These are phyloP conservation scores for Calidris pygmaea DNA, from an alignment of 2,113 vertebrate genomes.

Conservation along the genomic window DNA sequence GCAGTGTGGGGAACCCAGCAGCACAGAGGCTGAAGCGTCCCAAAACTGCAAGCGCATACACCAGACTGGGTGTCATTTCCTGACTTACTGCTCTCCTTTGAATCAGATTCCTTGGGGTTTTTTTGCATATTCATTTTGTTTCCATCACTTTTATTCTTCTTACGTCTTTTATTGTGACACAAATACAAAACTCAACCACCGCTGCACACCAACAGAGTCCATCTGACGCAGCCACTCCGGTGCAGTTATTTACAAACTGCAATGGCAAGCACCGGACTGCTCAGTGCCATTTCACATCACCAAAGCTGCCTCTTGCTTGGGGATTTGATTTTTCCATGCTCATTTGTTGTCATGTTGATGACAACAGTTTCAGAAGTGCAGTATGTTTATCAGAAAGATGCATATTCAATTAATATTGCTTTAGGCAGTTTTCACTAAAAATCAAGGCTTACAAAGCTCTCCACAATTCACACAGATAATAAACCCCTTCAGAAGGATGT, in stretches of 20 bases:
- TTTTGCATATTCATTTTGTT: neutral
- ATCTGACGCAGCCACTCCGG: neutral
- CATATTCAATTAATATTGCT: slow-evolving; percentile 71
- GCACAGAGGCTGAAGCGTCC: neutral
- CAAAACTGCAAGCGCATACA: neutral
- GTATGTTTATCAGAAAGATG: slow-evolving; percentile 66
- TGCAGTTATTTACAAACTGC: slow-evolving; percentile 7
- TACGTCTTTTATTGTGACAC: neutral
- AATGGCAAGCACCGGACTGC: neutral
- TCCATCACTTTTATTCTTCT: neutral
- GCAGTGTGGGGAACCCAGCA: neutral
- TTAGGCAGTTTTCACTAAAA: slow-evolving; percentile 62
- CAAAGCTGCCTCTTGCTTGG: slow-evolving; percentile 9
- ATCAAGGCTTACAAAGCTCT: slow-evolving; percentile 64
- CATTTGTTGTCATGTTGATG: slow-evolving; percentile 63
- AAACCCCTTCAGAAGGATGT: slow-evolving; percentile 44
- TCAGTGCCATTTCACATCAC: neutral
- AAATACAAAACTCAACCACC: neutral
- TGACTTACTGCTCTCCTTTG: neutral
- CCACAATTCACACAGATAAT: slow-evolving; percentile 49
- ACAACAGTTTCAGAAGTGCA: slow-evolving; percentile 61
- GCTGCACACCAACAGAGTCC: neutral
- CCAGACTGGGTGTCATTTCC: neutral
- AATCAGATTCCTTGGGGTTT: neutral
- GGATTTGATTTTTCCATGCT: slow-evolving; percentile 5